These are phyloP conservation scores for Atta colombica DNA, from an alignment of 1,140 invertebrate species.

Conservation along the genomic window DNA sequence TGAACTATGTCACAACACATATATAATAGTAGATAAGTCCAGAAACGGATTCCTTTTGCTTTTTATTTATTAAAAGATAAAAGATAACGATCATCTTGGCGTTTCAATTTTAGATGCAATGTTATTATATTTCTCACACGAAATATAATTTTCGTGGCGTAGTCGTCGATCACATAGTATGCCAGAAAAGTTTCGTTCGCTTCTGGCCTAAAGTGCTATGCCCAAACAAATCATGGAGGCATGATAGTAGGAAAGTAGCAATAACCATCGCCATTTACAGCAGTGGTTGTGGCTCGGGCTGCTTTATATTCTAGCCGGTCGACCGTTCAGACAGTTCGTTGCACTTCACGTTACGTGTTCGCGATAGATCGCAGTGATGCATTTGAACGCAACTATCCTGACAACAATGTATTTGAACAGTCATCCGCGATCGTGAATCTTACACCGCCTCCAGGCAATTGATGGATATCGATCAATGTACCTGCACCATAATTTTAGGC, in stretches of 20 bases:
- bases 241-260: constrained; percentile 63
- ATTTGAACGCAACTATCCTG: not conserved
- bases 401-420: constrained; percentile 29
- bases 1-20: not conserved
- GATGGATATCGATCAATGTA: not conserved
- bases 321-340: constrained; percentile 57
- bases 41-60: not conserved
- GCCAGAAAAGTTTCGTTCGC: constrained; percentile 3
- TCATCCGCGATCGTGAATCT: not conserved
- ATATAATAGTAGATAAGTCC: not conserved
- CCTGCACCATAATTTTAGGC: not conserved
- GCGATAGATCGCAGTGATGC: constrained; percentile 57
- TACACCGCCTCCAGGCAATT: not conserved
- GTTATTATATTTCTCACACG: not conserved
- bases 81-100: not conserved
- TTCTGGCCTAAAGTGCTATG: not conserved
- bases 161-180: not conserved
- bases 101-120: not conserved
- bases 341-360: constrained; percentile 48
- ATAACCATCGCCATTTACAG: constrained; percentile 61
- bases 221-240: constrained; percentile 45
- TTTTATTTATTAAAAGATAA: not conserved
- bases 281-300: not conserved
- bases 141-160: not conserved
- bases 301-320: constrained; percentile 57